Evolutionary conservation across 1,140 invertebrate species (phyloP).

Genomic region (Drosophila mayri): DNA sequence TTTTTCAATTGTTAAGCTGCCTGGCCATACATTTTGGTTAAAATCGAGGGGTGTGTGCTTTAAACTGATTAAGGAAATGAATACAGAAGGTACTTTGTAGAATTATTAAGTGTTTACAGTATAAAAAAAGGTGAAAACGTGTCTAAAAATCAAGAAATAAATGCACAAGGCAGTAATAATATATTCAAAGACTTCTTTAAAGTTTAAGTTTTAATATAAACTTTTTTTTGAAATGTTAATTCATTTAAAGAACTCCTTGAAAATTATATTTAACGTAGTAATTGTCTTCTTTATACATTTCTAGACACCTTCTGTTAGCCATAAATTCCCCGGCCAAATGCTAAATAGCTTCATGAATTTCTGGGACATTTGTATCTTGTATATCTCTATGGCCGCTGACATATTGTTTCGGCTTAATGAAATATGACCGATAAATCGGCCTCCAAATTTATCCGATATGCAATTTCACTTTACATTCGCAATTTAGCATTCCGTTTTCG

Average conservation of each 20-base stretch:
- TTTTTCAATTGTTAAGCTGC: conserved; percentile 7
- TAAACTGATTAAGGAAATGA: not conserved
- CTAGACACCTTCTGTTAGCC: not conserved
- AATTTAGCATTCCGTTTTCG: conserved; percentile 26
- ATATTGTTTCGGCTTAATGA: conserved; percentile 4
- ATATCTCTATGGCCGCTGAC: conserved; percentile 7
- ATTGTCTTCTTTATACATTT: not conserved
- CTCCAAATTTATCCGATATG: conserved; percentile 15
- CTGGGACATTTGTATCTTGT: not conserved
- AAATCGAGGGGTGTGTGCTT: not conserved
- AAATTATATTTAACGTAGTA: not conserved
- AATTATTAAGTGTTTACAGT: no score
- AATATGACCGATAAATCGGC: conserved; percentile 24
- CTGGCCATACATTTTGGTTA: not conserved
- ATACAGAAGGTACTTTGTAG: not conserved
- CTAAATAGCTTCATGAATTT: not conserved
- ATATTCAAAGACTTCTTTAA: not conserved
- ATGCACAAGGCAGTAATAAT: not conserved
- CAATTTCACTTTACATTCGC: conserved; percentile 6
- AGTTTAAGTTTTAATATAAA: not conserved
- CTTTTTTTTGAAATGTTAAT: not conserved
- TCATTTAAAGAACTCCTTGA: not conserved
- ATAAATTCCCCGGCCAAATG: not conserved
- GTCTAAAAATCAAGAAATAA: not conserved
- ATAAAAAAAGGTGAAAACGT: not conserved